Evolutionary conservation across 2,888 invertebrate genomes (phyloP).

Genomic region (Tenthredo distinguenda): DNA sequence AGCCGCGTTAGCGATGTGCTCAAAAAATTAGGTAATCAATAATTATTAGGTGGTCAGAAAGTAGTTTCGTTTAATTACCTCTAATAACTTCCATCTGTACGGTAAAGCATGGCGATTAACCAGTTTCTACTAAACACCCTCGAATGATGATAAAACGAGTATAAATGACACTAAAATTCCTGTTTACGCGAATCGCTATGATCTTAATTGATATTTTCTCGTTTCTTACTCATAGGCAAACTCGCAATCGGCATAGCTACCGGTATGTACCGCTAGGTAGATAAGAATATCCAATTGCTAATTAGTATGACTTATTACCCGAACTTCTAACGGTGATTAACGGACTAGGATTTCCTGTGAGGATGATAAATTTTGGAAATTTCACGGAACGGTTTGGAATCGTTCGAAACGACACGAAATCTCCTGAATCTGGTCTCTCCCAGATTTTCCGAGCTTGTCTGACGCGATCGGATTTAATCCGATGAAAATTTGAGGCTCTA

Average conservation of each 20-base stretch:
- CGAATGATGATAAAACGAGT: not conserved
- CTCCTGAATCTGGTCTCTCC: too few relatives aligned
- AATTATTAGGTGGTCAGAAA: not conserved
- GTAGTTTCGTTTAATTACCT: not conserved
- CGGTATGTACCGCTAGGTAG: constrained; percentile 14
- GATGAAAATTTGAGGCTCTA: not conserved
- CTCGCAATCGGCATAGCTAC: not conserved
- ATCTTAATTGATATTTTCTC: constrained; percentile 17
- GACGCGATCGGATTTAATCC: too few relatives aligned
- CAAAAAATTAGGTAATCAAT: not conserved
- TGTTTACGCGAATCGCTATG: not conserved
- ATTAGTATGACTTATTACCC: not conserved
- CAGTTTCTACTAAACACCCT: not conserved
- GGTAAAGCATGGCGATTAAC: not conserved
- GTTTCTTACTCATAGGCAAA: not conserved
- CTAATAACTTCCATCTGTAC: not conserved
- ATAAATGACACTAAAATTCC: not conserved
- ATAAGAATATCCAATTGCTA: not conserved
- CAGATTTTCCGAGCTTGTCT: too few relatives aligned
- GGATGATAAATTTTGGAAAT: not conserved
- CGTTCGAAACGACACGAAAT: not conserved
- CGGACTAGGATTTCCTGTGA: not conserved
- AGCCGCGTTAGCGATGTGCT: not conserved
- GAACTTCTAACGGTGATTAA: not conserved
- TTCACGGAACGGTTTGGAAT: not conserved